Evolutionary conservation across 2,113 vertebrate genomes (phyloP).

Genomic region (Cavia aperea): DNA sequence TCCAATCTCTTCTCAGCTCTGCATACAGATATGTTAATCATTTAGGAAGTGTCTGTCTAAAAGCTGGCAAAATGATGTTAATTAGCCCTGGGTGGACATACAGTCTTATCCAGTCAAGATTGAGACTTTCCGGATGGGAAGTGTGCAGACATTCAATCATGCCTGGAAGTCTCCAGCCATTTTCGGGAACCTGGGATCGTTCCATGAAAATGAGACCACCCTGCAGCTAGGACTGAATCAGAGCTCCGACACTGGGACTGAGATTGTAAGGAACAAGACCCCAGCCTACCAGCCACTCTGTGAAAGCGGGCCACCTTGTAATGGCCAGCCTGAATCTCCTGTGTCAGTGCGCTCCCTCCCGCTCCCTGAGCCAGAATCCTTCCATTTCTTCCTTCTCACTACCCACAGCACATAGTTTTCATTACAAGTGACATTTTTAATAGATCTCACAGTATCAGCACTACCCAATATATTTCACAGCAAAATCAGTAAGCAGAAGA

Average conservation of each 20-base stretch:
- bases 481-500: background rate
- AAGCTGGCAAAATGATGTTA: background rate
- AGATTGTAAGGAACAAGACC: background rate
- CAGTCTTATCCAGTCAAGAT: background rate
- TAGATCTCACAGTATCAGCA: background rate
- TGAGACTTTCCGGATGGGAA: background rate
- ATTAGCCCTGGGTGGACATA: background rate
- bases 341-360: background rate
- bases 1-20: background rate
- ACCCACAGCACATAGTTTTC: background rate
- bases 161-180: background rate
- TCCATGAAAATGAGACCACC: background rate
- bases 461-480: background rate
- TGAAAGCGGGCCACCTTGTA: background rate
- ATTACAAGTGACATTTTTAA: constrained; percentile 6
- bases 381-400: background rate
- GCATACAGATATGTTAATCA: background rate
- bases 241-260: background rate
- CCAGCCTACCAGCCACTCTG: background rate
- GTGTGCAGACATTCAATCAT: background rate
- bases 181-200: background rate
- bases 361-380: background rate
- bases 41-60: background rate
- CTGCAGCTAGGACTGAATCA: background rate
- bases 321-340: background rate